phyloP scores from a whole-genome alignment of 2,888 invertebrate species.

The Malacosoma neustria region DNA sequence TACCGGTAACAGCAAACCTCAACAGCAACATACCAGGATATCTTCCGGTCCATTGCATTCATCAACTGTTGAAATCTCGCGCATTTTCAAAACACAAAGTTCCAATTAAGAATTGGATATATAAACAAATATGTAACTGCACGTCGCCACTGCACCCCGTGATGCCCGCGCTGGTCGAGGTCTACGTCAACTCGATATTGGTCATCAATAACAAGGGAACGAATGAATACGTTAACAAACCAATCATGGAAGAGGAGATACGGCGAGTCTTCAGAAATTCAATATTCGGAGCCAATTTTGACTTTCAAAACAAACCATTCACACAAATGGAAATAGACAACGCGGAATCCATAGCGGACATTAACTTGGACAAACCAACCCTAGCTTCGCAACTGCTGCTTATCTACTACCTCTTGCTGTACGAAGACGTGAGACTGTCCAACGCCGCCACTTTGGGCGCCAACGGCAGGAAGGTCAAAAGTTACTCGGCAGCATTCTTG shows the following conservation, averaged over 20 bases:
- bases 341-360: slow-evolving; percentile 62
- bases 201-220: slow-evolving; percentile 78
- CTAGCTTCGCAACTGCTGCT: slow-evolving; percentile 91
- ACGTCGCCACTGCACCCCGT: slow-evolving; percentile 95
- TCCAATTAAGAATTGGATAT: slow-evolving; percentile 97
- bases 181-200: slow-evolving; percentile 94
- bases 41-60: slow-evolving; percentile 96
- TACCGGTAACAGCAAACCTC: slow-evolving; percentile 92
- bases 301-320: slow-evolving; percentile 69
- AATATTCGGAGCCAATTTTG: slow-evolving; percentile 83
- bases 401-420: slow-evolving; percentile 92
- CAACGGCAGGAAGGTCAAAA: slow-evolving; percentile 84
- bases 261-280: slow-evolving; percentile 87
- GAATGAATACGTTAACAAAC: slow-evolving; percentile 90
- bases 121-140: slow-evolving; percentile 91
- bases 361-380: slow-evolving; percentile 77
- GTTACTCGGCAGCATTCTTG: slow-evolving; percentile 90
- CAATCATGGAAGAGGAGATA: slow-evolving; percentile 93
- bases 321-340: slow-evolving; percentile 73
- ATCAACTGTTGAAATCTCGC: slow-evolving; percentile 93
- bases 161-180: slow-evolving; percentile 93
- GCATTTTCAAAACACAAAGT: slow-evolving; percentile 97
- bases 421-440: slow-evolving; percentile 90
- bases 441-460: slow-evolving; percentile 80
- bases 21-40: slow-evolving; percentile 93